These are phyloP conservation scores for Xylota segnis DNA, from an alignment of 2,888 invertebrate species.

Conservation along the genomic window DNA sequence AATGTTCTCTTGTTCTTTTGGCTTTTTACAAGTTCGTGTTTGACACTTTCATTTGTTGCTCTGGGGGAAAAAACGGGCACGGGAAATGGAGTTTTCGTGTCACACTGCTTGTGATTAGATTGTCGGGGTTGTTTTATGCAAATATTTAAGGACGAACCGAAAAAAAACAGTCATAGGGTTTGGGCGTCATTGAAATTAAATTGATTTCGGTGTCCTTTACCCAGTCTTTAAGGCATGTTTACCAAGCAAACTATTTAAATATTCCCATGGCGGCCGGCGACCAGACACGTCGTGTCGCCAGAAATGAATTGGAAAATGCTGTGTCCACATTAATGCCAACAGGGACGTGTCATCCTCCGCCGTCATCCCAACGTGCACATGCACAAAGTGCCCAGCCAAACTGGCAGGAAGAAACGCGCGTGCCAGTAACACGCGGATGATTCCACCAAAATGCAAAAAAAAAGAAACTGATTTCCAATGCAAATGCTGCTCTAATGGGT, in stretches of 20 bases:
- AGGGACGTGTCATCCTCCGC: constrained; percentile 47
- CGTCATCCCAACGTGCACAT: constrained; percentile 31
- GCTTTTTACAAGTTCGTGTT: constrained; percentile 72
- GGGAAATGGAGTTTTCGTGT: constrained; percentile 70
- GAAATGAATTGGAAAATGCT: constrained; percentile 63
- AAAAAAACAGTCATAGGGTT: constrained; percentile 5
- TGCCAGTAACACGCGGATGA: constrained; percentile 41
- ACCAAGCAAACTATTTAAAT: constrained; percentile 37
- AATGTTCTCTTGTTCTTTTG: constrained; percentile 70
- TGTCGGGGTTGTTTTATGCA: constrained; percentile 41
- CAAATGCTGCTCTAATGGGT: constrained; percentile 59
- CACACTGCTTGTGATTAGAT: constrained; percentile 57
- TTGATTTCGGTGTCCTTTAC: constrained; percentile 20
- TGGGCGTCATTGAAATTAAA: constrained; percentile 30
- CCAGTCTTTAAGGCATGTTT: constrained; percentile 2
- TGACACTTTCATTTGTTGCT: constrained; percentile 70
- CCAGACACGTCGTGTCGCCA: constrained; percentile 1
- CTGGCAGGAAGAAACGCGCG: constrained; percentile 30
- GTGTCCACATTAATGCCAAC: constrained; percentile 52
- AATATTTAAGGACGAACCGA: constrained; percentile 7
- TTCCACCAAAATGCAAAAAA: constrained; percentile 19
- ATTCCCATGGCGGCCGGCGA: background rate
- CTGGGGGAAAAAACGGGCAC: constrained; percentile 35
- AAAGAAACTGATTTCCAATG: constrained; percentile 44
- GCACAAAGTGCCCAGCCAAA: constrained; percentile 33